These are phyloP conservation scores for Drosophila mayri DNA, from an alignment of 1,140 invertebrate genomes.

Conservation along the genomic window DNA sequence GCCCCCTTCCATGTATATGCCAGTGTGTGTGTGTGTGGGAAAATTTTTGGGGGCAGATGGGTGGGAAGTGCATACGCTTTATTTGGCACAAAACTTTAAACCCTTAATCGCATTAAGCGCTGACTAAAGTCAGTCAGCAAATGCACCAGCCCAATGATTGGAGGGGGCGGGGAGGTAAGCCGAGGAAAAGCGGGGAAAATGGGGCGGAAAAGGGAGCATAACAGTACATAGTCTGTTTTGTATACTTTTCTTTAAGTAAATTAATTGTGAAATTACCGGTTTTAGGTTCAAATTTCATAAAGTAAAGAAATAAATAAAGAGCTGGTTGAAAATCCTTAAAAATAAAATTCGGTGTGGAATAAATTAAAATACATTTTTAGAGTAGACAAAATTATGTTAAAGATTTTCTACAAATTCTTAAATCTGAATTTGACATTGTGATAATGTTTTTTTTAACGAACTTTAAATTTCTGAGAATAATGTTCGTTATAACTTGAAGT, in stretches of 20 bases:
- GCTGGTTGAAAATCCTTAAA: not conserved
- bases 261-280: not conserved
- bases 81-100: conserved; percentile 80
- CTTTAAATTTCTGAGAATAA: not conserved
- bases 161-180: not conserved
- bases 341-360: not conserved
- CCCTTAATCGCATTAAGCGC: conserved; percentile 81
- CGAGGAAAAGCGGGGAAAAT: not conserved
- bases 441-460: not conserved
- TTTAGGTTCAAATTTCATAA: not conserved
- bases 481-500: not conserved
- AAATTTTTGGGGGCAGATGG: not conserved
- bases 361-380: not conserved
- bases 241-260: conserved; percentile 1
- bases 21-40: not conserved
- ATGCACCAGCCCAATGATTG: conserved; percentile 3
- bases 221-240: conserved; percentile 1
- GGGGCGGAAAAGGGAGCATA: not conserved
- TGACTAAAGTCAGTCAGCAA: conserved; percentile 56
- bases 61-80: conserved; percentile 52
- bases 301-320: not conserved
- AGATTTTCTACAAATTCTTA: not conserved
- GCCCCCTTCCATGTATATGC: not conserved
- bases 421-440: no score
- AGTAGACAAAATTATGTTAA: not conserved